phyloP scores from a whole-genome alignment of 2,113 vertebrate species.

The Crotophaga sulcirostris region DNA sequence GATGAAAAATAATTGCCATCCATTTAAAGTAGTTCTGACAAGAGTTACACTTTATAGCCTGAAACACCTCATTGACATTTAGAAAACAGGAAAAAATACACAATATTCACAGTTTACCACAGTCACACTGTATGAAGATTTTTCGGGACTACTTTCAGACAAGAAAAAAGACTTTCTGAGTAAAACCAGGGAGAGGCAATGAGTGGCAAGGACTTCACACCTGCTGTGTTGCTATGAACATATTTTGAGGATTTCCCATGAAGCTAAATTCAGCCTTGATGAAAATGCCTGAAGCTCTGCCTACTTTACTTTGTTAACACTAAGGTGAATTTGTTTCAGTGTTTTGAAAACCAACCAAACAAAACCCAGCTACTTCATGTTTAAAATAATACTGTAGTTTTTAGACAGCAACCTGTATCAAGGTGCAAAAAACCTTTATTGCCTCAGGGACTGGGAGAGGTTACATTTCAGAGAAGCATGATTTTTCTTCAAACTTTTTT shows the following conservation, averaged over 20 bases:
- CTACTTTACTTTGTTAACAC: neutral
- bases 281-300: neutral
- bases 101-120: neutral
- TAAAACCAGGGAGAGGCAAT: neutral
- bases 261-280: neutral
- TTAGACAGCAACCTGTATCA: neutral
- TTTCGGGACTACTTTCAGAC: neutral
- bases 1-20: neutral
- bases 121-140: neutral
- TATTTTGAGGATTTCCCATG: neutral
- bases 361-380: neutral
- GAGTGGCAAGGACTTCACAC: neutral
- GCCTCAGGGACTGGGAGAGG: neutral
- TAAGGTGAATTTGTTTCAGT: neutral
- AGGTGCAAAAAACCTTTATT: neutral
- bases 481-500: neutral
- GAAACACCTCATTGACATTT: neutral
- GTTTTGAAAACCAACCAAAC: slow-evolving; percentile 6
- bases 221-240: neutral
- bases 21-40: neutral
- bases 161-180: neutral
- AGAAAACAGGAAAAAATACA: neutral
- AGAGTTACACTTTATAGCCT: neutral
- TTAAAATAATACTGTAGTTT: neutral
- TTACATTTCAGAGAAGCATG: neutral